Base-by-base conservation (phyloP, 23 tunicate species). In the Botrylloides violaceus region DNA sequence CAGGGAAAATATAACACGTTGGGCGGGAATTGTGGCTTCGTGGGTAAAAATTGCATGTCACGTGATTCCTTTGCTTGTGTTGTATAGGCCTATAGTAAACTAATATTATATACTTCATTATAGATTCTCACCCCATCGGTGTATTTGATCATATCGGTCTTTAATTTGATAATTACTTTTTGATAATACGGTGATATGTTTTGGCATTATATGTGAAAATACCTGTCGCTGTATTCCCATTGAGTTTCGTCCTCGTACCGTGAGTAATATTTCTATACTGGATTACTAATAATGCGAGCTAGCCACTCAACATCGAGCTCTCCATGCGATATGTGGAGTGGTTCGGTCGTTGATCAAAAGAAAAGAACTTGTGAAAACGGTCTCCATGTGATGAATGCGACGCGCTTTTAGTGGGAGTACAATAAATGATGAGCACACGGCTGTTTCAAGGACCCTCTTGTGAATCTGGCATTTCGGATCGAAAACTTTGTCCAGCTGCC, bases 401-500 rank as follows among this genome's bases (percentile, higher is more conserved):
- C 29, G 58, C 58, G 26, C n/a, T n/a, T 37, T 20, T 25, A 37
- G 36, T 18, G 58, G 58, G 58, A 68, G 58, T 56, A 43, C 29
- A 68, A 68, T 68, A 68, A 68, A 68, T 21, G 25, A 32, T 68
- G 74, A 43, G 7, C 58, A 56, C 58, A 28, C 74, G 57, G 74
- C 25, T 25, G 58, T 68, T 68, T 68, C 74, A 68, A 68, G 74
- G 21, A 43, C n/a, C 74, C 74, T 68, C 74, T 68, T 43, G 57
- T 68, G 74, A 32, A 43, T 43, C 58, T 68, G 74, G 74, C 74
- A 43, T 68, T 68, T 43, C 74, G 74, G 74, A 68, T 68, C 43
- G 57, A 68, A 68, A 68, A 20, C 74, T 68, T 68, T 68, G 74
- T 43, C 74, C 74, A 68, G 74, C 74, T 68, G 74, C 58, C 47